A percentile compares a stretch with the other conserved stretches of the same genome.
Conservation (phyloP, 1,140 invertebrate species). For the Anadara kagoshimensis region DNA sequence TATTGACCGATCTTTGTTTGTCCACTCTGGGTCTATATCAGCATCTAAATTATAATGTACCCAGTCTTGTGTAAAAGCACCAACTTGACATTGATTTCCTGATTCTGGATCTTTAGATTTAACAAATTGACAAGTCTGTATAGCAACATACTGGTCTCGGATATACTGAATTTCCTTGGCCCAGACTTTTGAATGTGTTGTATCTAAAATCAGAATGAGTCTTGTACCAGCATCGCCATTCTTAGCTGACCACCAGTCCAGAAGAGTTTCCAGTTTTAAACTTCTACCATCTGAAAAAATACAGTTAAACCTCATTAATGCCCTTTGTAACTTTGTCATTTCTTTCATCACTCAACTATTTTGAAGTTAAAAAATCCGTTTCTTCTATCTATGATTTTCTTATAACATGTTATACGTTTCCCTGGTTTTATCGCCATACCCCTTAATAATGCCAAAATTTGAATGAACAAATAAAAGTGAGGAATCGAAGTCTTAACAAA, state of each 20-base stretch:
- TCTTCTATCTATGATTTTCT: too few species aligned
- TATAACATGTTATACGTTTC: too few species aligned
- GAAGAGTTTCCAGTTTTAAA: slow-evolving; percentile 58
- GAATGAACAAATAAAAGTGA: too few species aligned
- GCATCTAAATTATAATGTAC: slow-evolving; percentile 62
- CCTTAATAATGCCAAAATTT: too few species aligned
- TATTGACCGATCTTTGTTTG: slow-evolving; percentile 46
- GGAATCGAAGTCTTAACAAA: too few species aligned
- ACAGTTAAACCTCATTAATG: too few species aligned
- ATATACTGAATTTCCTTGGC: slow-evolving; percentile 45
- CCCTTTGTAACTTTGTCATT: background rate
- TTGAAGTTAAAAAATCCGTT: too few species aligned
- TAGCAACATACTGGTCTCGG: slow-evolving; percentile 53
- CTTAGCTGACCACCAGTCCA: slow-evolving; percentile 67
- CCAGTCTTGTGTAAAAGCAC: slow-evolving; percentile 67
- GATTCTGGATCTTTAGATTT: slow-evolving; percentile 48
- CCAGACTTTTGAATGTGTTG: slow-evolving; percentile 65
- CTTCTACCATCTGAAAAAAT: slow-evolving; percentile 58
- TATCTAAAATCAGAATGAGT: slow-evolving; percentile 68
- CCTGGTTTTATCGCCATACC: too few species aligned
- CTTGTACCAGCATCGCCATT: slow-evolving; percentile 57
- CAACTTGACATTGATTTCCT: slow-evolving; percentile 47
- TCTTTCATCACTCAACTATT: background rate
- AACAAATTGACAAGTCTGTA: slow-evolving; percentile 65
- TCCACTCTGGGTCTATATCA: slow-evolving; percentile 55